Conservation (phyloP, 2,113 vertebrate species). For the Pseudopipra pipra region DNA sequence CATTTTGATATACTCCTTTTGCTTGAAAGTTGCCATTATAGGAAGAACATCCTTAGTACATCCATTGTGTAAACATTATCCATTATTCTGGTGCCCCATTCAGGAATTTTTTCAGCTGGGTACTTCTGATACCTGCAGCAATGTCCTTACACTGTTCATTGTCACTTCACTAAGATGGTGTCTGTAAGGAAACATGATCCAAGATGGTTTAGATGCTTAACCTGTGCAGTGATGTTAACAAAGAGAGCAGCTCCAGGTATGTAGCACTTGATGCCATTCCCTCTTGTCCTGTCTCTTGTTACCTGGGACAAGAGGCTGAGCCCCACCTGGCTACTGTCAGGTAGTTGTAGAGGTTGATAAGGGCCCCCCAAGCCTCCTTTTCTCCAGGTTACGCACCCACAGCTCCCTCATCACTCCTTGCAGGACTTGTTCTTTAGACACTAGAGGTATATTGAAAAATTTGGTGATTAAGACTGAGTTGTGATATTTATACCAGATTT, state of each 20-base stretch:
- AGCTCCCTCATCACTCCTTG: background rate
- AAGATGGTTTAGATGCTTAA: background rate
- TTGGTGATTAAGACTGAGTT: background rate
- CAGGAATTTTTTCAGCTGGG: background rate
- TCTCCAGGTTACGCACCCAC: background rate
- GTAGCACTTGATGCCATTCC: background rate
- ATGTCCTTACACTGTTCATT: background rate
- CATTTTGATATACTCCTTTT: background rate
- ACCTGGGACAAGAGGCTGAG: background rate
- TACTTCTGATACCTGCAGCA: background rate
- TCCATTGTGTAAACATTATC: background rate
- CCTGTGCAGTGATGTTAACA: background rate
- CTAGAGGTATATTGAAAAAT: background rate
- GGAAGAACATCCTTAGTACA: background rate
- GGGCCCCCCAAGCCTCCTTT: background rate
- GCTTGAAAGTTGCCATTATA: background rate
- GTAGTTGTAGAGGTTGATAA: background rate
- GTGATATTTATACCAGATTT: background rate
- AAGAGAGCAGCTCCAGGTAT: background rate
- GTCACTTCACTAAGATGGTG: background rate
- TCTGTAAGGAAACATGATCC: background rate
- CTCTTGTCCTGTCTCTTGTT: background rate
- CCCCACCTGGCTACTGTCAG: background rate
- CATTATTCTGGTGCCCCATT: background rate
- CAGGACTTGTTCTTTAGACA: background rate